Evolutionary conservation across 2,113 vertebrate species (phyloP), one percentile per base, ranked within the genome.

Genomic region (Psammodynastes pulverulentus): DNA sequence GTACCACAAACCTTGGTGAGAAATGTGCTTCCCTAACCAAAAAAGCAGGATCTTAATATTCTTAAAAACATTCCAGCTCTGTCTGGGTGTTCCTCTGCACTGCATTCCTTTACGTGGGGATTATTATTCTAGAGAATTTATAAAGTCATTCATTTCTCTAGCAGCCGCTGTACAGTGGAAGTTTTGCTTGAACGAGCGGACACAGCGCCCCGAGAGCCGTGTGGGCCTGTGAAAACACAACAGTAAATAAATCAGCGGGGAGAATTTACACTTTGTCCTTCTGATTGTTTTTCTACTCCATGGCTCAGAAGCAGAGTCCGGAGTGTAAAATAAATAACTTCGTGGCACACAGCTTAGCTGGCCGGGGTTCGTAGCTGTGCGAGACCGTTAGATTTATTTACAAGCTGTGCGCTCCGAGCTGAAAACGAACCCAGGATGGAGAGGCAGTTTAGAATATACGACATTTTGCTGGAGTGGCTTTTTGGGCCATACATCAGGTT

Each of bases 41-140:
- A 97, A 96, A 97, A 97, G 96, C 97, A 97, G 95, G 96, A 95
- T 97, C 96, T 95, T 94, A 96, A 96, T 96, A 97, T 98, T 98
- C 97, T 98, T 97, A 96, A 97, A 92, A 96, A 96, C 96, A 94
- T 97, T 96, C 96, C 95, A 97, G 95, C 94, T 95, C 96, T 58
- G 95, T 96, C 96, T 97, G 95, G 96, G 96, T 97, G 97, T 97
- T 97, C 91, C 97, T 97, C 94, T 94, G 93, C 96, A 95, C 96
- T 48, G 97, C 98, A 98, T 98, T 98, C 98, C 98, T 98, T 96
- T 97, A 98, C 91, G 95, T 95, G 9, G 92, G 96, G 97, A 98
- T 98, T 98, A 98, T 98, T 99, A 98, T 98, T 98, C 97, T 97
- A 98, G 98, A 96, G 97, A 98, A 98, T 98, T 98, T 98, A 98